phyloP scores from a whole-genome alignment of 2,888 invertebrate species.

The Melinaea marsaeus region DNA sequence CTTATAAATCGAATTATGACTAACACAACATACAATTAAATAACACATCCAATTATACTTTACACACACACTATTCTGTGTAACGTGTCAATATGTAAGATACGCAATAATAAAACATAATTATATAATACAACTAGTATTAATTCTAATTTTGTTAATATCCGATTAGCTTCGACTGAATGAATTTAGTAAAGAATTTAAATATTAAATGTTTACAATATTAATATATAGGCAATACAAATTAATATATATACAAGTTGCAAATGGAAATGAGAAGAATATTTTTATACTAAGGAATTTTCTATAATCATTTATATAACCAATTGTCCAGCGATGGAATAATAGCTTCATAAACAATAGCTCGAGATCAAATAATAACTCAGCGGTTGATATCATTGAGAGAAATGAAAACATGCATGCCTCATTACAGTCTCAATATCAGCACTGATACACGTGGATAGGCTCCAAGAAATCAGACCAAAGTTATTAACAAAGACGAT shows the following conservation, averaged over 20 bases:
- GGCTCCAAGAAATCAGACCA: background rate
- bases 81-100: no score
- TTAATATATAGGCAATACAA: no score
- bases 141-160: no score
- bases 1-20: no score
- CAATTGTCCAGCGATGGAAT: constrained; percentile 8
- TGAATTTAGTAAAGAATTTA: no score
- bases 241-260: background rate
- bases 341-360: constrained; percentile 19
- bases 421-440: constrained; percentile 15
- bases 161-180: no score
- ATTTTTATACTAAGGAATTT: background rate
- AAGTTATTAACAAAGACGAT: constrained; percentile 9
- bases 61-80: no score
- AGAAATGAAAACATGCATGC: constrained; percentile 35
- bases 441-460: constrained; percentile 10
- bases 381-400: constrained; percentile 41
- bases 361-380: constrained; percentile 12
- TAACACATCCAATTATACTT: no score
- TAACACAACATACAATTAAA: no score
- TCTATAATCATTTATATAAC: constrained; percentile 1
- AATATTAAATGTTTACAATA: no score
- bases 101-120: no score
- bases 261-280: background rate
- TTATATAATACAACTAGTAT: no score